Evolutionary conservation across 2,113 vertebrate genomes (phyloP), one percentile per base, ranked within the genome.

Genomic region (Zosterops hypoxanthus): DNA sequence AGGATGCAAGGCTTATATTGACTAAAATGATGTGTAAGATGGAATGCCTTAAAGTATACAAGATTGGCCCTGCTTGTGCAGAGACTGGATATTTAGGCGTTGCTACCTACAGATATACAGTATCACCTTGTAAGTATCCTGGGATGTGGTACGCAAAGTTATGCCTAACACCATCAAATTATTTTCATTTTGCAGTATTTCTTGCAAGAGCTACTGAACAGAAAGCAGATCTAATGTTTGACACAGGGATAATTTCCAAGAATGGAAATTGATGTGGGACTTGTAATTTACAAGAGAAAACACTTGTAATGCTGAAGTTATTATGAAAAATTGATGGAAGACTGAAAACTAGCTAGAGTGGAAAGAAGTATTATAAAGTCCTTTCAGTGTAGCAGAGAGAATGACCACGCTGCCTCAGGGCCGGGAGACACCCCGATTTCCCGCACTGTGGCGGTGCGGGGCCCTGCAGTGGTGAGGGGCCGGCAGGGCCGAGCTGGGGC

Each of bases 401-500:
- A 57, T 3, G 19, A 39, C 29, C 31, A 6, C 3, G 12, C 41
- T 25, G 56, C 7, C 61, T 44, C 17, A 6, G 20, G 15, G 2
- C 0, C 4, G 15, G 25, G 9, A 61, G 52, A 76, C 25, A 6
- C 10, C 21, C 49, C 50, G 20, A 0, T 6, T 31, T 26, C 17
- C 47, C 12, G 18, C 14, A 4, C 14, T 25, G 26, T 8, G 33
- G 15, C 2, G 22, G 8, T 7, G 26, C 60, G 31, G 25, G 33
- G 44, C 4, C 5, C 11, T 16, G 21, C 6, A 22, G 19, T 0
- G 49, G 12, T 1, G 17, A 25, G 20, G 1, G 26, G 4, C 5
- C 8, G 5, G 29, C 34, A 28, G 50, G 29, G 31, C 15, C 3
- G 26, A 52, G 15, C 15, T 8, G 3, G 41, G 44, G 64, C 36